Conservation (phyloP, 2,888 invertebrate genomes). For the Ochlodes sylvanus region DNA sequence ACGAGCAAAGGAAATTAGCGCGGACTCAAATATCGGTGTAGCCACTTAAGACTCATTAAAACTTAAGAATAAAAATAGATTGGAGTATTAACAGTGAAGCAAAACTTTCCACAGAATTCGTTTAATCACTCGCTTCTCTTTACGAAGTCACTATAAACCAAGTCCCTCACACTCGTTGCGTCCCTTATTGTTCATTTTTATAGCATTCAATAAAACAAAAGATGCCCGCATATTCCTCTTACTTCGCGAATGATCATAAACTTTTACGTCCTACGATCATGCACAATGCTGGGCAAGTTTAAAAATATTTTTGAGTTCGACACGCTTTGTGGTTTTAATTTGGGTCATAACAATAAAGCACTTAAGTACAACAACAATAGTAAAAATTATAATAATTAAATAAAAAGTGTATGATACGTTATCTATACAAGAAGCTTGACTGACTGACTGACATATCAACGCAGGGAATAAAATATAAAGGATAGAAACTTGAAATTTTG, state of each 20-base stretch:
- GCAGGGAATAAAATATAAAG: too few relatives aligned
- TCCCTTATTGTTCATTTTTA: conserved; percentile 33
- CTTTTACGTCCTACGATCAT: conserved; percentile 34
- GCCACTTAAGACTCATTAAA: too few relatives aligned
- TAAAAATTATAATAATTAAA: background rate
- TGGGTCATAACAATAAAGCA: conserved; percentile 24
- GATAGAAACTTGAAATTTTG: too few relatives aligned
- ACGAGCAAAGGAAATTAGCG: too few relatives aligned
- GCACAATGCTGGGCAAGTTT: conserved; percentile 17
- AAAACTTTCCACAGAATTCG: background rate
- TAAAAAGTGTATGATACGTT: too few relatives aligned
- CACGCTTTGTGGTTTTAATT: conserved; percentile 25
- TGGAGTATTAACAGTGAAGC: background rate
- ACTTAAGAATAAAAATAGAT: too few relatives aligned
- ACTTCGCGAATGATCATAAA: conserved; percentile 36
- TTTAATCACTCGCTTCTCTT: background rate
- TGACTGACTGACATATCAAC: too few relatives aligned
- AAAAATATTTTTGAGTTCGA: conserved; percentile 23
- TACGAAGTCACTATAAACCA: background rate
- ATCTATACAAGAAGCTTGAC: too few relatives aligned
- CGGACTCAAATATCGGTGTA: too few relatives aligned
- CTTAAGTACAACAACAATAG: background rate
- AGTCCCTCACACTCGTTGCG: background rate
- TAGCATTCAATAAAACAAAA: conserved; percentile 39
- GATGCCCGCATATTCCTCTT: conserved; percentile 37